Percentiles rank a stretch among this genome's conserved stretches.
Conservation (phyloP, 2,888 invertebrate genomes). For the Mythimna loreyi region DNA sequence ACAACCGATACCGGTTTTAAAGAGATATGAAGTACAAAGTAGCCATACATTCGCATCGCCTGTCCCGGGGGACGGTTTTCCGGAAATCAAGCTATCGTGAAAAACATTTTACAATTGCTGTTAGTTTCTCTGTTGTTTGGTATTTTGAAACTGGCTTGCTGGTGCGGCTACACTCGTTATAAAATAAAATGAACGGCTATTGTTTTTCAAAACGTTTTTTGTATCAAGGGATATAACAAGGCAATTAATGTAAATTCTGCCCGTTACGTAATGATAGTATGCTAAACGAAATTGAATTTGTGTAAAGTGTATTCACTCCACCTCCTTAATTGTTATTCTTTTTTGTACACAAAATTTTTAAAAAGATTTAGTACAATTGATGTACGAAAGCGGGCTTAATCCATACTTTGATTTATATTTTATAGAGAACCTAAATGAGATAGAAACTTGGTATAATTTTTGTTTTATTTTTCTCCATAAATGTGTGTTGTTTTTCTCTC, state of each 20-base stretch:
- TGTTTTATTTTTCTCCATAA: no score
- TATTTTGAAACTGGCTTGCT: slow-evolving; percentile 60
- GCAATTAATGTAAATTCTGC: background rate
- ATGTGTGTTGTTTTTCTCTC: no score
- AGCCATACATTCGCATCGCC: slow-evolving; percentile 49
- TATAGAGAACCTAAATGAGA: no score
- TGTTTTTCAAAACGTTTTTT: slow-evolving; percentile 21
- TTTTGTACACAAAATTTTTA: no score
- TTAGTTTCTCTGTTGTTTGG: slow-evolving; percentile 66
- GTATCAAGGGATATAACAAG: background rate
- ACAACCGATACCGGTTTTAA: slow-evolving; percentile 48
- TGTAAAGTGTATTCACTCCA: background rate
- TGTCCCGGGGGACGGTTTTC: slow-evolving; percentile 64
- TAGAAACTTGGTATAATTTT: no score
- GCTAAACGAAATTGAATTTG: no score
- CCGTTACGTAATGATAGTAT: background rate
- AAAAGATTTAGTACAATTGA: no score
- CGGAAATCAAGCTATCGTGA: slow-evolving; percentile 68
- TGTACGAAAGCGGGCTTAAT: no score
- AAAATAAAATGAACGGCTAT: slow-evolving; percentile 18
- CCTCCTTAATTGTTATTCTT: background rate
- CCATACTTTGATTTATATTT: no score
- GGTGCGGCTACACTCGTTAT: slow-evolving; percentile 46
- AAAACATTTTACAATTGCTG: slow-evolving; percentile 71
- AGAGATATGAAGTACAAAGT: slow-evolving; percentile 57